Percentiles rank a stretch among this genome's conserved stretches.
Evolutionary conservation across 2,797 vertebrate genomes (phyloP).

Genomic region (Sylvilagus floridanus): DNA sequence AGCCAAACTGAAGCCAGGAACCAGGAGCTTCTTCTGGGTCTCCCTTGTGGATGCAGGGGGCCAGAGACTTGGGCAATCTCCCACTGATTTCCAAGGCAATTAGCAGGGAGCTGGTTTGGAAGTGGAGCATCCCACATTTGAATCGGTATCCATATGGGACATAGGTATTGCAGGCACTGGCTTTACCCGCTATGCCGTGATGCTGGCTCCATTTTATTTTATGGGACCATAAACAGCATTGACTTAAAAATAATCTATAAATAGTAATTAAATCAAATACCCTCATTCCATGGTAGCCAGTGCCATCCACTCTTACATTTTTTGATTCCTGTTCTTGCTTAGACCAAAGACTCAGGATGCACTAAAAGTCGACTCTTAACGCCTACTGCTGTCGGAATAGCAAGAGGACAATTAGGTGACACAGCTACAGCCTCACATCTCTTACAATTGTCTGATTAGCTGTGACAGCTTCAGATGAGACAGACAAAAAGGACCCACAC

Average conservation of each 20-base stretch:
- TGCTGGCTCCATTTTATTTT: neutral
- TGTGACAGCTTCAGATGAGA: constrained; percentile 64
- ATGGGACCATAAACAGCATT: constrained; percentile 26
- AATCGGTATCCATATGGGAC: no score
- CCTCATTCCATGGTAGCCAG: neutral
- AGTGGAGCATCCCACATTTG: no score
- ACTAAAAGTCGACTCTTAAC: neutral
- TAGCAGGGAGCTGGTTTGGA: no score
- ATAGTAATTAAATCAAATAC: constrained; percentile 37
- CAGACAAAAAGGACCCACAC: neutral
- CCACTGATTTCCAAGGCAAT: no score
- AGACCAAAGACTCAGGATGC: neutral
- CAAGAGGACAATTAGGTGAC: constrained; percentile 50
- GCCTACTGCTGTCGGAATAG: constrained; percentile 6
- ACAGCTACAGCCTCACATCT: neutral
- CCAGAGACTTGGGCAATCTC: no score
- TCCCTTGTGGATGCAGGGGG: no score
- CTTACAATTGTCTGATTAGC: constrained; percentile 56
- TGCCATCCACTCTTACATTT: neutral
- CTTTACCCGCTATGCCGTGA: no score
- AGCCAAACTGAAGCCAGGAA: no score
- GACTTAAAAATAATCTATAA: constrained; percentile 9
- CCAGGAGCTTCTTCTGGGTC: no score
- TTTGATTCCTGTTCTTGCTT: constrained; percentile 29
- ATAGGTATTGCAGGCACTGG: no score